Evolutionary conservation across 37 sponge, comb jelly and placozoan species (phyloP).

Genomic region (Eunapius fragilis): DNA sequence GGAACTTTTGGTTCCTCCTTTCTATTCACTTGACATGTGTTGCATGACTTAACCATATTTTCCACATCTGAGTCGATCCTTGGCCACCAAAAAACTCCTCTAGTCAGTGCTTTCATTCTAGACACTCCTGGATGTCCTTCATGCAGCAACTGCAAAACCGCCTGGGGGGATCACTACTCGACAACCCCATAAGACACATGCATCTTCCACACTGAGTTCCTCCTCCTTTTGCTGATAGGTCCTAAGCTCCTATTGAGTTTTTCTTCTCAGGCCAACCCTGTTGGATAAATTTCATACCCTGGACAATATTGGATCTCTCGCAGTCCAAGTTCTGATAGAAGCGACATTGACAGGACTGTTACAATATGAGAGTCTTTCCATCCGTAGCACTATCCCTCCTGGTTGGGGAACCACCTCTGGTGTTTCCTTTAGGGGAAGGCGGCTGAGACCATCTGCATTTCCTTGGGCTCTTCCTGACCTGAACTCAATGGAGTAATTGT

Average conservation of each 20-base stretch:
- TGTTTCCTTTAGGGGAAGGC: conserved; percentile 13
- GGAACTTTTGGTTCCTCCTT: background rate
- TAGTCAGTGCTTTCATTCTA: conserved; percentile 23
- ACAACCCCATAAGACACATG: conserved; percentile 26
- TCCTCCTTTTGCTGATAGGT: background rate
- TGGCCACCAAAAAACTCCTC: conserved; percentile 44
- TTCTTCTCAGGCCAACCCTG: conserved; percentile 10
- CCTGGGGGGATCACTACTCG: conserved; percentile 3
- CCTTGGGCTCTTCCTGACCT: background rate
- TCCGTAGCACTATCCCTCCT: conserved; percentile 13
- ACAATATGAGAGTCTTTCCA: background rate
- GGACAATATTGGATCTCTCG: conserved; percentile 22
- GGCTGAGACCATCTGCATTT: conserved; percentile 42
- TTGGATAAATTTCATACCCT: background rate
- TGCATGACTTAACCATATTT: background rate
- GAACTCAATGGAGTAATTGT: conserved; percentile 30
- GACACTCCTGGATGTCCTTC: conserved; percentile 32
- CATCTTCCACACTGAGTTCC: conserved; percentile 20
- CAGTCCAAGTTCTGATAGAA: conserved; percentile 28
- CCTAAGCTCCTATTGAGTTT: background rate
- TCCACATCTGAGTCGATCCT: conserved; percentile 9
- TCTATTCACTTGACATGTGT: conserved; percentile 9
- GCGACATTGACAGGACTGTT: background rate
- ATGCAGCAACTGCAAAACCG: conserved; percentile 8
- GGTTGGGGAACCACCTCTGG: conserved; percentile 9